Conservation (phyloP, 1,140 invertebrate species). For the Bombus soroeensis region DNA sequence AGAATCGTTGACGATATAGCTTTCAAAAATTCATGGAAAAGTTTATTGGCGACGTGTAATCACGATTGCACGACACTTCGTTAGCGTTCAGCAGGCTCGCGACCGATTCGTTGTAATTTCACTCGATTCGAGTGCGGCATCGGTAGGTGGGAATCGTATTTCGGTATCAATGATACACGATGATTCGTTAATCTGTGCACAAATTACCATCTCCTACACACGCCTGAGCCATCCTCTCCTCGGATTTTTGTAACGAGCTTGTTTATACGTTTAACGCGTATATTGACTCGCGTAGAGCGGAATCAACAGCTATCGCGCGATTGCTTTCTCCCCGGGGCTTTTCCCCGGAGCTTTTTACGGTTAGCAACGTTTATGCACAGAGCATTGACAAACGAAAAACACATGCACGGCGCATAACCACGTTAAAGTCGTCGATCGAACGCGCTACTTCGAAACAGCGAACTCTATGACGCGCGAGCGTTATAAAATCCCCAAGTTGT, state of each 20-base stretch:
- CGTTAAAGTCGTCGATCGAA: constrained; percentile 33
- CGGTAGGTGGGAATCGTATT: constrained; percentile 20
- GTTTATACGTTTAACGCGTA: constrained; percentile 22
- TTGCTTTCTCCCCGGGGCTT: background rate
- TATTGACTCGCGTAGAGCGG: constrained; percentile 18
- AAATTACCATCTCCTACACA: background rate
- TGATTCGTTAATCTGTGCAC: constrained; percentile 42
- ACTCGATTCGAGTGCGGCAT: background rate
- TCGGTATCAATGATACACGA: constrained; percentile 45
- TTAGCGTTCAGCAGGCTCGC: constrained; percentile 42
- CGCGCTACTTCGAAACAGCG: constrained; percentile 12
- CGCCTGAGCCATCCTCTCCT: too few species aligned
- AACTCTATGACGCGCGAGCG: background rate
- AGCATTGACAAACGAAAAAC: constrained; percentile 22
- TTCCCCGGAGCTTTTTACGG: constrained; percentile 1
- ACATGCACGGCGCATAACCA: background rate
- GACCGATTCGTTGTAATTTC: constrained; percentile 52
- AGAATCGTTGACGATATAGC: background rate
- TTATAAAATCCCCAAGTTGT: background rate
- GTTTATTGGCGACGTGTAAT: constrained; percentile 36
- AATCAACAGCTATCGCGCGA: constrained; percentile 22
- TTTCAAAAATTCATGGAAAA: constrained; percentile 35
- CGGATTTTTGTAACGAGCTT: constrained; percentile 18
- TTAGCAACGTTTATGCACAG: constrained; percentile 16
- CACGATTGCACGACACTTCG: constrained; percentile 39